Evolutionary conservation across 2,888 invertebrate species (phyloP).

Genomic region (Gasteruption jaculator): DNA sequence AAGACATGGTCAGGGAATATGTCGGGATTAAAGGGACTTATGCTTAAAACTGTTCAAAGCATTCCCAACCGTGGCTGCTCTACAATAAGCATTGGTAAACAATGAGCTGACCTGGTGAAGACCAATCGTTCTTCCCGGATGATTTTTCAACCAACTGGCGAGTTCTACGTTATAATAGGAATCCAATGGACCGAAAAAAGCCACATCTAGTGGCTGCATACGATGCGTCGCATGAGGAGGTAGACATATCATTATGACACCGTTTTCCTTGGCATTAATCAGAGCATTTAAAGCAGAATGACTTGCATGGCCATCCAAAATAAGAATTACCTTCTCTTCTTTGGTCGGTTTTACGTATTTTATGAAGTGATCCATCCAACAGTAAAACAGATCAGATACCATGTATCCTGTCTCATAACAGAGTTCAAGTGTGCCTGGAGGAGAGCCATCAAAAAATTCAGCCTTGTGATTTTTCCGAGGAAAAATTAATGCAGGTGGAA

Average conservation of each 20-base stretch:
- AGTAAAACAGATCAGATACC: slow-evolving; percentile 26
- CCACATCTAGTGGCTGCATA: slow-evolving; percentile 29
- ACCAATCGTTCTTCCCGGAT: slow-evolving; percentile 16
- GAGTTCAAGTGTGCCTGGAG: slow-evolving; percentile 18
- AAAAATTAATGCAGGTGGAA: slow-evolving; percentile 31
- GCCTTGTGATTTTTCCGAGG: slow-evolving; percentile 21
- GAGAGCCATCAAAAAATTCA: slow-evolving; percentile 21
- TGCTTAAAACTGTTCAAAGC: slow-evolving; percentile 21
- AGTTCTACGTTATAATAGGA: slow-evolving; percentile 14
- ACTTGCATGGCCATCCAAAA: slow-evolving; percentile 33
- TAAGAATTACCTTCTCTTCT: slow-evolving; percentile 26
- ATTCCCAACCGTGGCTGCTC: slow-evolving; percentile 21
- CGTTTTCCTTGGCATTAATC: slow-evolving; percentile 23
- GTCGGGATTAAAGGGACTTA: slow-evolving; percentile 20
- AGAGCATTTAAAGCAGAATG: slow-evolving; percentile 30
- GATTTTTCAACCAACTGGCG: slow-evolving; percentile 17
- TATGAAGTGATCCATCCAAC: slow-evolving; percentile 39
- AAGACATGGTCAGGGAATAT: slow-evolving; percentile 7
- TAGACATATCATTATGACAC: slow-evolving; percentile 28
- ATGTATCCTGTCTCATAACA: slow-evolving; percentile 28
- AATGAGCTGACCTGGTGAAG: slow-evolving; percentile 18
- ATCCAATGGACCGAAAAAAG: slow-evolving; percentile 22
- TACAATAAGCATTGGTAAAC: slow-evolving; percentile 20
- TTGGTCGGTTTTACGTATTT: slow-evolving; percentile 26
- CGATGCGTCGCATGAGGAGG: slow-evolving; percentile 29